Evolutionary conservation across 2,797 vertebrate species (phyloP), one percentile per base, ranked within the genome.

Genomic region (Acanthopagrus latus): DNA sequence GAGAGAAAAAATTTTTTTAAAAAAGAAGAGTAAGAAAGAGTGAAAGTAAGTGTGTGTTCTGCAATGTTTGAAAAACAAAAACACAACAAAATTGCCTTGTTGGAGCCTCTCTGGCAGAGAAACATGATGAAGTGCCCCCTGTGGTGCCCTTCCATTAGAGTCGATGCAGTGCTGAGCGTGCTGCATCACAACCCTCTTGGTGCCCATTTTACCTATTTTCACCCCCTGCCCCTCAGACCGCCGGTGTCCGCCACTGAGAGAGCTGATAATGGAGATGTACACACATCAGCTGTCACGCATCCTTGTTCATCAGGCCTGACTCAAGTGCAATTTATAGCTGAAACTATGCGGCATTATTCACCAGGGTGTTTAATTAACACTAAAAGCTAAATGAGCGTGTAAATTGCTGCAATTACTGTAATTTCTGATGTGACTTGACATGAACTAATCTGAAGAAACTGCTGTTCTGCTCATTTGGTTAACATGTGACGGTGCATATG

Each of bases 341-440:
- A 23, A 33, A n/a, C 33, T 33, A 59, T 8, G 48, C 10, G 52
- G 14, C 52, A 71, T 78, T 48, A 68, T 52, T 64, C 63, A 68
- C 14, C 62, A 2, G 50, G 20, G 50, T 63, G 62, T 78, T 76
- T 70, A 67, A 76, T 82, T 73, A 67, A 75, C 58, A 76, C 23
- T 57, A 63, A 72, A 44, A 23, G n/a, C 4, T 64, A 71, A 48
- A 51, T 29, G 6, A 54, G 52, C 14, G 4, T 55, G 51, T 3
- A 58, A 52, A 60, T 50, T 64, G 44, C 54, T 69, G 48, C 55
- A 60, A 46, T 72, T 64, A 50, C 47, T 55, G 59, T 33, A 29
- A 63, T 76, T 59, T 70, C 5, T 74, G 60, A 66, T 47, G 13
- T 48, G 66, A 77, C 44, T 5, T 20, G 55, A 3, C 41, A 4